A percentile compares a stretch with the other conserved stretches of the same genome.
These are phyloP conservation scores for Danio rerio DNA, from an alignment of 2,113 vertebrate species.

Conservation along the genomic window DNA sequence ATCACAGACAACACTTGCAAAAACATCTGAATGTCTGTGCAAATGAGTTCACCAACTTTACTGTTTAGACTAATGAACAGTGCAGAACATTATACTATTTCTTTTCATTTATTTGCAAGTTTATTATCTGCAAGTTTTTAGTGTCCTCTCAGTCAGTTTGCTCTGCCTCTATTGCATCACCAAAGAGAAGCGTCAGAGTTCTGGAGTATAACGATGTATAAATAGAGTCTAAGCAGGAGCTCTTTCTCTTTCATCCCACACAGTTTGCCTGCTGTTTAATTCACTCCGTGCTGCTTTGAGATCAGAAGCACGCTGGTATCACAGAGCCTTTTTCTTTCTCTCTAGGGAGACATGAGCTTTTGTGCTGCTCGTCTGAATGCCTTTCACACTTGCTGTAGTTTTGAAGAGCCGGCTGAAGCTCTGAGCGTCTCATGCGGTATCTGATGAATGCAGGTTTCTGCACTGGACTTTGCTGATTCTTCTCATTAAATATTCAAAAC, in stretches of 20 bases:
- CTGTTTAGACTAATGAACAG: no score
- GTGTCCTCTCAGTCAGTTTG: background rate
- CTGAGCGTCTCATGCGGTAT: background rate
- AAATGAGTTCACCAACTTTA: no score
- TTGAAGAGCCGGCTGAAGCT: background rate
- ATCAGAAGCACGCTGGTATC: constrained; percentile 20
- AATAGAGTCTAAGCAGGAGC: background rate
- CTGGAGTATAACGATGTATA: background rate
- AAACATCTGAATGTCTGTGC: no score
- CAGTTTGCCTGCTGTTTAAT: background rate
- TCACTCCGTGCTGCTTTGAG: background rate
- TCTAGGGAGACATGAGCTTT: constrained; percentile 8
- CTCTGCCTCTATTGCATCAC: background rate
- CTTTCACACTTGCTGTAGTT: background rate
- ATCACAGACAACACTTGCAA: no score
- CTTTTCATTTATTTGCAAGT: background rate
- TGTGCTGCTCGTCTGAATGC: constrained; percentile 6
- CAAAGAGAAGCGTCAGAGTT: background rate
- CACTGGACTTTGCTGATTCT: constrained; percentile 49
- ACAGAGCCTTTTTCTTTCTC: background rate
- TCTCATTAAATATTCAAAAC: constrained; percentile 71
- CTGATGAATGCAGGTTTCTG: constrained; percentile 23
- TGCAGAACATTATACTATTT: no score
- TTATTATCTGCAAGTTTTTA: background rate
- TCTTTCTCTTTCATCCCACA: constrained; percentile 20